Evolutionary conservation across 2,797 vertebrate species (phyloP).

Genomic region (Nannoperca australis): DNA sequence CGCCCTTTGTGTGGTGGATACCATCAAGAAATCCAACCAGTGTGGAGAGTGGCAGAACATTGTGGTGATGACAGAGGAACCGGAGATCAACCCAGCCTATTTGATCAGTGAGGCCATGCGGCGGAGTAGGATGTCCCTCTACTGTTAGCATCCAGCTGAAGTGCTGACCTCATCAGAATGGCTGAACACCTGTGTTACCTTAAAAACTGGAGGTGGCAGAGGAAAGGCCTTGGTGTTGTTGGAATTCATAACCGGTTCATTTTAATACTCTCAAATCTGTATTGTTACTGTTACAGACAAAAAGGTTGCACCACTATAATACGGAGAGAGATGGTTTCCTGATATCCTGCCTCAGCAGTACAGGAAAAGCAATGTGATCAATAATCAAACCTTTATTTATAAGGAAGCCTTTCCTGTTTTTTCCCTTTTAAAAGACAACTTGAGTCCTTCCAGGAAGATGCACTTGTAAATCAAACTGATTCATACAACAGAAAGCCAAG

Average conservation of each 20-base stretch:
- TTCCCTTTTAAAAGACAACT: slow-evolving; percentile 31
- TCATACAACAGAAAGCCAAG: slow-evolving; percentile 27
- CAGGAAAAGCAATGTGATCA: slow-evolving; percentile 45
- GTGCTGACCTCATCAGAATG: not conserved
- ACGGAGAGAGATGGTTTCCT: slow-evolving; percentile 22
- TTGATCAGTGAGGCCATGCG: slow-evolving; percentile 99
- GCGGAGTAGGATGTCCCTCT: slow-evolving; percentile 96
- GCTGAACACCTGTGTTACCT: slow-evolving; percentile 2
- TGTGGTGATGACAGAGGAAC: slow-evolving; percentile 96
- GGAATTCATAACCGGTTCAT: slow-evolving; percentile 21
- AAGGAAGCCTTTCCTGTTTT: slow-evolving; percentile 34
- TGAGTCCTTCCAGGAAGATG: slow-evolving; percentile 23
- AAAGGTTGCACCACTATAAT: slow-evolving; percentile 31
- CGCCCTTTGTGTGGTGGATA: slow-evolving; percentile 96
- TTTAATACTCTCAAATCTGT: slow-evolving; percentile 41
- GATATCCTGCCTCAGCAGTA: slow-evolving; percentile 4
- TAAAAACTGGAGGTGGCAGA: not conserved
- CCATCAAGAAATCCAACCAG: slow-evolving; percentile 97
- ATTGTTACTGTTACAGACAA: slow-evolving; percentile 54
- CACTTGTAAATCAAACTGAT: slow-evolving; percentile 39
- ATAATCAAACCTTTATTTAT: slow-evolving; percentile 65
- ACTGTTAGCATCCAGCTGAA: slow-evolving; percentile 87
- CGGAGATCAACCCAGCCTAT: slow-evolving; percentile 95
- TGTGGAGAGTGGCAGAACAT: slow-evolving; percentile 98
- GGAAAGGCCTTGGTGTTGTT: slow-evolving; percentile 9